Base-by-base conservation (phyloP, 2,797 vertebrate species). In the Gymnoscopelus braueri region DNA sequence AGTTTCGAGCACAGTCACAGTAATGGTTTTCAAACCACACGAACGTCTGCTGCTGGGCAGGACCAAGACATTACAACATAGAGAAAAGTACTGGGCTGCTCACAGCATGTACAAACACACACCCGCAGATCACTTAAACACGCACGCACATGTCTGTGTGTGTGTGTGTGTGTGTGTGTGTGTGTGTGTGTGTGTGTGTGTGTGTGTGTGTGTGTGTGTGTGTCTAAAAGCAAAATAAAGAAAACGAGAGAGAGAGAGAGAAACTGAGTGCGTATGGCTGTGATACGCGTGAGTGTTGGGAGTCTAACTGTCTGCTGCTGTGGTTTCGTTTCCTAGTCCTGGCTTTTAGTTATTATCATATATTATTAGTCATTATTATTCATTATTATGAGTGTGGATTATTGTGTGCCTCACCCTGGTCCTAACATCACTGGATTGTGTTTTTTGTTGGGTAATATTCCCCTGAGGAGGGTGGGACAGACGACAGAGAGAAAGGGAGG, bases 41-140 rank as follows among this genome's bases (percentile, higher is more conserved):
- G 60, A 5, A 51, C 63, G 68, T 72, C 61, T 75, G 61, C 57
- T 55, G 47, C 58, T 49, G 55, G 26, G 71, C 63, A 74, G 48
- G 64, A 39, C 53, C 39, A 44, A 79, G 71, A 67, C 68, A 24
- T 69, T 76, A 72, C 73, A 78, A 72, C 63, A 69, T 12, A 19
- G 24, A 72, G 50, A 66, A 76, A 78, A 76, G 60, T 32, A 49
- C 58, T 58, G 63, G 58, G 60, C 68, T 80, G 74, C 69, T 32
- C 32, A 69, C 62, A 26, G 44, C 53, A 51, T 8, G 13, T 26
- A 63, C 76, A 65, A 74, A 81, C 79, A 72, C 74, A 81, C 69
- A 74, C 63, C 63, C 79, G 61, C 55, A 35, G 47, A 64, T 44
- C 67, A 75, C 76, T 79, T 80, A 58, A 73, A 58, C 50, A 58